Conservation (phyloP, 1,140 invertebrate species). For the Alviniconcha marisindica region DNA sequence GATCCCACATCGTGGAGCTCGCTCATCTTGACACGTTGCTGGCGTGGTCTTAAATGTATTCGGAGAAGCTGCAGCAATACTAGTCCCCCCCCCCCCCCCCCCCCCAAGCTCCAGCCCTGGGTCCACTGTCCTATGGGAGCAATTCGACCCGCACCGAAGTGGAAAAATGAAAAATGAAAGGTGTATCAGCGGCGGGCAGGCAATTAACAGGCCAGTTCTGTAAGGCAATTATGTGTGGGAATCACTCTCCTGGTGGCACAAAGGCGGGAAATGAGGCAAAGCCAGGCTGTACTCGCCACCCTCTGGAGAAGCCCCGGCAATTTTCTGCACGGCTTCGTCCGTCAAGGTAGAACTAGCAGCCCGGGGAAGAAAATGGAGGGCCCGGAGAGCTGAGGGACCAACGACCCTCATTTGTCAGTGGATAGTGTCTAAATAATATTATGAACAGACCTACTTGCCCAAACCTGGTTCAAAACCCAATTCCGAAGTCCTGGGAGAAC, state of each 20-base stretch:
- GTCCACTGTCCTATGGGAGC: not conserved
- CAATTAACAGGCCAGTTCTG: not conserved
- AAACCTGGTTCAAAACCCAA: no score
- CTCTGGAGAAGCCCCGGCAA: constrained; percentile 1
- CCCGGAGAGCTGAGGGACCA: not conserved
- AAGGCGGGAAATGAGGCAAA: constrained; percentile 4
- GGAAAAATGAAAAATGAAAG: constrained; percentile 1
- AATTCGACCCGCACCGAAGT: not conserved
- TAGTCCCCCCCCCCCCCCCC: not conserved
- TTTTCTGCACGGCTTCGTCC: not conserved
- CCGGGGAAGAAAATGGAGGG: not conserved
- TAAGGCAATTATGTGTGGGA: not conserved
- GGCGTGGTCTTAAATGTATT: no score
- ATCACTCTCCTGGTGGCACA: not conserved
- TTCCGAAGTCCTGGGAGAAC: no score
- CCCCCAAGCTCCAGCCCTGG: not conserved
- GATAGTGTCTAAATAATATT: no score
- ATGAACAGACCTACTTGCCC: no score
- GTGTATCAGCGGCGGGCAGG: not conserved
- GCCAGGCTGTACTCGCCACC: not conserved
- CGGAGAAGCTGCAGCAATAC: not conserved
- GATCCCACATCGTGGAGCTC: no score
- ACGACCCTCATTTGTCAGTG: no score
- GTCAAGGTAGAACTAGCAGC: not conserved
- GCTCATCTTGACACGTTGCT: no score